A percentile compares a stretch with the other conserved stretches of the same genome.
Conservation (phyloP, 2,113 vertebrate species). For the Hydrochoerus hydrochaeris region DNA sequence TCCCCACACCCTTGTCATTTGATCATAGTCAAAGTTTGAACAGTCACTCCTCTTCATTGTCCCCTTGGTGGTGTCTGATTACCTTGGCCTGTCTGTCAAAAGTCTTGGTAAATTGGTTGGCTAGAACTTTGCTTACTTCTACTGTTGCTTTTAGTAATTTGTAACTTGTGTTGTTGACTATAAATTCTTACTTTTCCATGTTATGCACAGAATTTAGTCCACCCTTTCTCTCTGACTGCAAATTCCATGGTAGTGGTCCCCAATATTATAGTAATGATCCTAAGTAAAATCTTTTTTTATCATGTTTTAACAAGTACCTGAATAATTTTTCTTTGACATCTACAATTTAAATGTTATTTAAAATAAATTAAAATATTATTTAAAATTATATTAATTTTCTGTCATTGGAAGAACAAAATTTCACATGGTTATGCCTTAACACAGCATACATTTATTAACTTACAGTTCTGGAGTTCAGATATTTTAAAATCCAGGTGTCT, state of each 20-base stretch:
- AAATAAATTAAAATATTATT: background rate
- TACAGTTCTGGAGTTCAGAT: background rate
- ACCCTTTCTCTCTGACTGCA: background rate
- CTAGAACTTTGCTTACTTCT: background rate
- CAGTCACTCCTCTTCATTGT: background rate
- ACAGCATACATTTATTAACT: background rate
- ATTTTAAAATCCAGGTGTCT: background rate
- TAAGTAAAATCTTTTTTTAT: background rate
- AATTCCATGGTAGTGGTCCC: background rate
- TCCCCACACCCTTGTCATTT: background rate
- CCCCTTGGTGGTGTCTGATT: background rate
- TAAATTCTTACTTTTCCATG: background rate
- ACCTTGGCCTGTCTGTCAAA: background rate
- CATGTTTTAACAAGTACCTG: background rate
- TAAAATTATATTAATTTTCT: background rate
- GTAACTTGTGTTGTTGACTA: background rate
- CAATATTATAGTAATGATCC: background rate
- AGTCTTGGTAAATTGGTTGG: background rate
- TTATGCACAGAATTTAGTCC: background rate
- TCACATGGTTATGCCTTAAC: background rate
- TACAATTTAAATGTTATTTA: background rate
- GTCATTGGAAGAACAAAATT: background rate
- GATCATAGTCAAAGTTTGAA: too few species aligned
- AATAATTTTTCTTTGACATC: background rate
- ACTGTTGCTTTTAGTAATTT: background rate